Evolutionary conservation across 2,888 invertebrate species (phyloP).

Genomic region (Craniophora ligustri): DNA sequence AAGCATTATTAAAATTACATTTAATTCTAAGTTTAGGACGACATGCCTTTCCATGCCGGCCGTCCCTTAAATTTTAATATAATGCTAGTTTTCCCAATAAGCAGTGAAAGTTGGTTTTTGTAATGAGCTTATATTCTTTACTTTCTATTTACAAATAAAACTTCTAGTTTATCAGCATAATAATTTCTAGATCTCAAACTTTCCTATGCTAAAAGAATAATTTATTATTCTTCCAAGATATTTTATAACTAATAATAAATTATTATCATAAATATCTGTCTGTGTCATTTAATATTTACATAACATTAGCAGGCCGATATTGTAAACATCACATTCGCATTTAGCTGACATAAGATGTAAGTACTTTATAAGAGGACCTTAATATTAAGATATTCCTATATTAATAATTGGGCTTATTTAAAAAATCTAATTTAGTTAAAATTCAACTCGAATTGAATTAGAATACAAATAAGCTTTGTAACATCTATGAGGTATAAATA

Average conservation of each 20-base stretch:
- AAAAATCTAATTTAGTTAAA: not conserved
- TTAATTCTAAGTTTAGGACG: not conserved
- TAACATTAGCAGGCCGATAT: constrained; percentile 58
- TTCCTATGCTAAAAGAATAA: too few species aligned
- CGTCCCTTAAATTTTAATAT: not conserved
- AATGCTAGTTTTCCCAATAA: not conserved
- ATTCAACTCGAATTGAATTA: too few species aligned
- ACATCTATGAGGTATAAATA: too few species aligned
- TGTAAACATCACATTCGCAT: constrained; percentile 53
- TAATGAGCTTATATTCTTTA: constrained; percentile 14
- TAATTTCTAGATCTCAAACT: not conserved
- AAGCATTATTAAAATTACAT: not conserved
- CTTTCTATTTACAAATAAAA: constrained; percentile 45
- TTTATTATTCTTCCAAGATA: too few species aligned
- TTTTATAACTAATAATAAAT: constrained; percentile 26
- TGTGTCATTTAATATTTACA: constrained; percentile 59
- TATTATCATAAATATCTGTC: constrained; percentile 28
- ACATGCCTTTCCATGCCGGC: too few species aligned
- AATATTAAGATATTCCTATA: not conserved
- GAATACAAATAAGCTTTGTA: too few species aligned
- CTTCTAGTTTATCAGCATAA: constrained; percentile 23
- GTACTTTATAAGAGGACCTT: not conserved
- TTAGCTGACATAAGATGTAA: constrained; percentile 16
- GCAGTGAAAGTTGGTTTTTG: constrained; percentile 1
- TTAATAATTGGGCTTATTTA: not conserved